Evolutionary conservation across 2,888 invertebrate species (phyloP), one percentile per base, ranked within the genome.

Genomic region (Apamea epomidion): DNA sequence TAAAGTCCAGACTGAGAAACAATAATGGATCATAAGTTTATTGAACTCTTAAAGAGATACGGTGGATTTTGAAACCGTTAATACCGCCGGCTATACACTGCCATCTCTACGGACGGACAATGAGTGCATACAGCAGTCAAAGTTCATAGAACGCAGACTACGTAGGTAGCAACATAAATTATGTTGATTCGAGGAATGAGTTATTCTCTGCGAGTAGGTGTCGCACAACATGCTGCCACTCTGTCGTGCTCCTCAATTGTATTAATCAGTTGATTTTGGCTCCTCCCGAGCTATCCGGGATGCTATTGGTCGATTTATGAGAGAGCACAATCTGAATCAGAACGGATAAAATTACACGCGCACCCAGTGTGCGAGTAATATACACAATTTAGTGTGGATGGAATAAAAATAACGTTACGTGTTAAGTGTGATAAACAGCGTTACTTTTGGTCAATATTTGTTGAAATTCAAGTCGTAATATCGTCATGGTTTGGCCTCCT

Each of bases 241-340:
- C 60, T 42, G 77, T 72, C 81, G 76, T 72, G 72, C 77, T 78
- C 74, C 82, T 84, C 89, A 88, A 82, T 84, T 82, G 83, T 77
- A 42, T 69, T 71, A 82, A 80, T 78, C 70, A 76, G 74, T 79
- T 69, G 45, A 74, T 84, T 85, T 83, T 75, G 83, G 87, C 82
- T 87, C 73, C 75, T 79, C 65, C 78, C 73, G 25, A 74, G 68
- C 69, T 65, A 81, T 67, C 76, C 74, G 72, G 70, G 76, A 74
- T 76, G 81, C 76, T 80, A 83, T 89, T 89, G 83, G 83, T 62
- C 73, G 60, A 74, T 85, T 80, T 82, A 81, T 74, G 73, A 78
- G 73, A 78, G 64, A 74, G 72, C 71, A 62, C 74, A 83, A 89
- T 83, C 89, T 86, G 83, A 87, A 87, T 86, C 87, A 81, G 72